Conservation (phyloP, 37 sponge, comb jelly and placozoan genomes). For the Amphimedon queenslandica region DNA sequence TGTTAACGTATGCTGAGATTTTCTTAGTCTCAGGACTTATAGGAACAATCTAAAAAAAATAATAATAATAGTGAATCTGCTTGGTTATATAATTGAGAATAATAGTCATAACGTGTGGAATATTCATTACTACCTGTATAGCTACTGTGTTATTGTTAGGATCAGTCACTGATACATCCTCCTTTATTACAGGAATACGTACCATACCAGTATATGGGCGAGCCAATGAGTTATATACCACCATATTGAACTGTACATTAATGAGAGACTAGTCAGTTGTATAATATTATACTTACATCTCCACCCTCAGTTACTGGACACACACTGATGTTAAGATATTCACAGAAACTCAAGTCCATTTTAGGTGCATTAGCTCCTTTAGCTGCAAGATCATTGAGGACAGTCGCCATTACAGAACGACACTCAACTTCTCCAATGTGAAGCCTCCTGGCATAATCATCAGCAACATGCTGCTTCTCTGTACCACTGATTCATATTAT, state of each 20-base stretch:
- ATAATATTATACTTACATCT: conserved; percentile 23
- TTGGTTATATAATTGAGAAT: too few relatives aligned
- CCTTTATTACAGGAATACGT: conserved; percentile 34
- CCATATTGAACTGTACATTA: conserved; percentile 52
- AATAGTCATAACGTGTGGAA: neutral
- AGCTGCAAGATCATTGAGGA: conserved; percentile 22
- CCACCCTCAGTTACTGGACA: conserved; percentile 52
- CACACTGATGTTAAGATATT: conserved; percentile 79
- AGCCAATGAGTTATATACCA: conserved; percentile 82
- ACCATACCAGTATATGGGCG: conserved; percentile 2
- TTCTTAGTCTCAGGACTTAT: too few relatives aligned
- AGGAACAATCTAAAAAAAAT: too few relatives aligned
- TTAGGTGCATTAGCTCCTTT: conserved; percentile 12
- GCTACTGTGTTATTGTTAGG: conserved; percentile 4
- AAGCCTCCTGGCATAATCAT: conserved; percentile 93
- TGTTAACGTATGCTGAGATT: too few relatives aligned
- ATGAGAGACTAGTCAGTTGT: neutral
- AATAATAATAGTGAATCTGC: too few relatives aligned
- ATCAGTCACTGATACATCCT: conserved; percentile 1
- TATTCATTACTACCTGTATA: conserved; percentile 17
- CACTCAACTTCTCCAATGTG: conserved; percentile 87
- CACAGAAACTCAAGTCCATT: conserved; percentile 50
- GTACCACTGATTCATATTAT: conserved; percentile 60
- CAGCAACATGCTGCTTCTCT: conserved; percentile 88
- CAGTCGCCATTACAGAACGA: conserved; percentile 5